A percentile compares a stretch with the other conserved stretches of the same genome.
Evolutionary conservation across 2,888 invertebrate genomes (phyloP).

Genomic region (Hololepta plana): DNA sequence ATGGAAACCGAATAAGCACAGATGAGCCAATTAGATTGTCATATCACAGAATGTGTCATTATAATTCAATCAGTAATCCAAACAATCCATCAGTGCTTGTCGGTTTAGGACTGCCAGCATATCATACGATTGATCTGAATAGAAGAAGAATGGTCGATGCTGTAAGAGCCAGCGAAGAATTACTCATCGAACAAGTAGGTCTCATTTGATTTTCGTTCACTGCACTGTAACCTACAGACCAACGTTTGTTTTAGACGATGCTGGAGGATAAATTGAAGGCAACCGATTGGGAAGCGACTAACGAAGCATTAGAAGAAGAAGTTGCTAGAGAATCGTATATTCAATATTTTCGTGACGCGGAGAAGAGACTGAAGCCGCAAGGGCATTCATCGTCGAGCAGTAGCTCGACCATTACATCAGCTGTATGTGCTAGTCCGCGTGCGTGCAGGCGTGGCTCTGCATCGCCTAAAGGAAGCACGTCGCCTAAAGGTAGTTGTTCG

Average conservation of each 20-base stretch:
- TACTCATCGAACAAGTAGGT: constrained; percentile 57
- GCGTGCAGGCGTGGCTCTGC: constrained; percentile 21
- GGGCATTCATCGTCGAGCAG: constrained; percentile 23
- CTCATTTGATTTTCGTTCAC: constrained; percentile 2
- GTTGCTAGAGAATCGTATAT: constrained; percentile 72
- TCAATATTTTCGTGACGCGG: constrained; percentile 35
- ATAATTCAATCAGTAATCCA: constrained; percentile 77
- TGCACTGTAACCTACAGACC: constrained; percentile 1
- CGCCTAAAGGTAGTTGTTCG: constrained; percentile 21
- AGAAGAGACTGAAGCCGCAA: constrained; percentile 23
- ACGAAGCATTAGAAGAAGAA: constrained; percentile 78
- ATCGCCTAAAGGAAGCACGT: constrained; percentile 24
- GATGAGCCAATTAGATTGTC: constrained; percentile 67
- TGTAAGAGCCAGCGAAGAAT: constrained; percentile 56
- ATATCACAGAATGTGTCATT: constrained; percentile 74
- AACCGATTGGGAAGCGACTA: constrained; percentile 84
- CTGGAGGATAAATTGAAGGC: constrained; percentile 75
- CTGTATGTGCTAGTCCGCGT: constrained; percentile 18
- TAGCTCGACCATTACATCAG: constrained; percentile 21
- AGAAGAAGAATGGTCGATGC: constrained; percentile 56
- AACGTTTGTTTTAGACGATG: constrained; percentile 46
- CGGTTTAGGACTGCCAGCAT: constrained; percentile 66
- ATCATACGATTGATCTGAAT: constrained; percentile 49
- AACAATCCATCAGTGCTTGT: constrained; percentile 67
- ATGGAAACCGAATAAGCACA: constrained; percentile 55